A percentile compares a stretch with the other conserved stretches of the same genome.
Conservation (phyloP, 2,888 invertebrate species). For the Achlya flavicornis region DNA sequence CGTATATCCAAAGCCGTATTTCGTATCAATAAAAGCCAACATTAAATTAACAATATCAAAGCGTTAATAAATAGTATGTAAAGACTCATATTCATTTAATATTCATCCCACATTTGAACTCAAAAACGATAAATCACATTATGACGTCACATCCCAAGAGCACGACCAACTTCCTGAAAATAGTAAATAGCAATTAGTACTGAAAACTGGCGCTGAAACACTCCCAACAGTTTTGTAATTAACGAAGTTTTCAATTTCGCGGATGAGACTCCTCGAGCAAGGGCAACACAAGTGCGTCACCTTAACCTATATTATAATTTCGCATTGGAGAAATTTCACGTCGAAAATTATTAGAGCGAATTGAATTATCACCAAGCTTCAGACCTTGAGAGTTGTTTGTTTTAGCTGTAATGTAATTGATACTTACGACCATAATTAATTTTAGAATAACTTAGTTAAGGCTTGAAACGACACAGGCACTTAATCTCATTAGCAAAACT, state of each 20-base stretch:
- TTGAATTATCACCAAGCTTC: slow-evolving; percentile 21
- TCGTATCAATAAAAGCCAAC: too few species aligned
- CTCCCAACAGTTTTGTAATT: slow-evolving; percentile 24
- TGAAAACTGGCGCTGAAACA: slow-evolving; percentile 23
- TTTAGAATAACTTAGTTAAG: neutral
- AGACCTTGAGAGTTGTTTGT: neutral
- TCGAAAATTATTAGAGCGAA: slow-evolving; percentile 24
- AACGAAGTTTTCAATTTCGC: slow-evolving; percentile 32
- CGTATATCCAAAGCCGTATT: too few species aligned
- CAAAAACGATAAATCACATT: neutral
- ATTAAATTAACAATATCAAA: neutral
- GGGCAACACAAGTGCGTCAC: slow-evolving; percentile 31
- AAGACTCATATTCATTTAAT: neutral
- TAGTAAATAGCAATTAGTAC: slow-evolving; percentile 30
- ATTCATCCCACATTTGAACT: neutral
- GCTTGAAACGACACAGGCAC: neutral
- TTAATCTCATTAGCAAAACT: neutral
- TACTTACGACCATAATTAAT: neutral
- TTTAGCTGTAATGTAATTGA: neutral
- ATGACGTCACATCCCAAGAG: slow-evolving; percentile 10
- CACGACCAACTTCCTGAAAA: slow-evolving; percentile 22
- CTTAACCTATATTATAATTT: slow-evolving; percentile 28
- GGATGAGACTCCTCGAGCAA: slow-evolving; percentile 14
- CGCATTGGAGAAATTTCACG: slow-evolving; percentile 12
- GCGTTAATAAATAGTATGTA: neutral